A percentile compares a stretch with the other conserved stretches of the same genome.
phyloP scores from a whole-genome alignment of 1,140 invertebrate genomes.

The Lasioglossum albipes region DNA sequence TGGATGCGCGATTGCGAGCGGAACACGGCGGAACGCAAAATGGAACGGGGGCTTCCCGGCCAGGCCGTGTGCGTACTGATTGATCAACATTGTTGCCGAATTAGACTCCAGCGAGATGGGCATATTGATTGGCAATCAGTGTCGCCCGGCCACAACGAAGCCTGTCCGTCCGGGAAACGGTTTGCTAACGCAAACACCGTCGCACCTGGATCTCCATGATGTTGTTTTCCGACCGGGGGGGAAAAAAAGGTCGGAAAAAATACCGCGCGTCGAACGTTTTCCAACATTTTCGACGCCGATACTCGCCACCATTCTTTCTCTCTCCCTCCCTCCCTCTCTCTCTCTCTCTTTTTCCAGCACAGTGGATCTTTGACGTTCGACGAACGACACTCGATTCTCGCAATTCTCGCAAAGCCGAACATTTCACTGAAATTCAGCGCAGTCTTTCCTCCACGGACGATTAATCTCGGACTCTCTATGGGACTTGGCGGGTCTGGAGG shows the following conservation, averaged over 20 bases:
- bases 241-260: slow-evolving; percentile 24
- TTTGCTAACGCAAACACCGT: slow-evolving; percentile 71
- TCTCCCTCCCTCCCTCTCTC: too few relatives aligned
- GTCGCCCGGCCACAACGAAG: slow-evolving; percentile 73
- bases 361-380: slow-evolving; percentile 20
- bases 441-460: slow-evolving; percentile 32
- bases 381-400: too few relatives aligned
- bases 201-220: slow-evolving; percentile 60
- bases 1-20: slow-evolving; percentile 64
- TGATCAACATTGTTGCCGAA: slow-evolving; percentile 80
- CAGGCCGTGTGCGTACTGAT: slow-evolving; percentile 72
- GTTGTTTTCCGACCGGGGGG: slow-evolving; percentile 51
- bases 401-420: too few relatives aligned
- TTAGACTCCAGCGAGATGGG: slow-evolving; percentile 79
- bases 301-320: background rate
- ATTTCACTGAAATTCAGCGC: background rate
- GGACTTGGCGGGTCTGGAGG: slow-evolving; percentile 20
- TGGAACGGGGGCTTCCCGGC: slow-evolving; percentile 55
- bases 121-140: slow-evolving; percentile 81
- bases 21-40: slow-evolving; percentile 63
- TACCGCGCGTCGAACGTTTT: slow-evolving; percentile 48
- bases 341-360: background rate
- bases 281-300: slow-evolving; percentile 60
- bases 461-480: slow-evolving; percentile 11
- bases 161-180: slow-evolving; percentile 68